phyloP scores from a whole-genome alignment of 2,113 vertebrate species.

The Acanthisitta chloris region DNA sequence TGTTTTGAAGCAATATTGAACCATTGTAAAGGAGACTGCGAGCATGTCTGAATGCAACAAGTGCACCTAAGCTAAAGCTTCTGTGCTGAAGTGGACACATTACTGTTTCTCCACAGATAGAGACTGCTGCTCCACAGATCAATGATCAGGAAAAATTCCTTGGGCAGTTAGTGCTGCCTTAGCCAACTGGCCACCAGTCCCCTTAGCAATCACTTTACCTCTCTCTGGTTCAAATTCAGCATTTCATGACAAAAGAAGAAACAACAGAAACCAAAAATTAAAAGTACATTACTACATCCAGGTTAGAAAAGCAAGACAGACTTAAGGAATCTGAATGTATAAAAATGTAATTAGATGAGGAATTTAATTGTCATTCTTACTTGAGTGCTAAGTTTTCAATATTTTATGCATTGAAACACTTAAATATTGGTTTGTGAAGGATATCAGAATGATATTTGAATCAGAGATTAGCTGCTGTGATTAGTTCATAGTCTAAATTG shows the following conservation, averaged over 20 bases:
- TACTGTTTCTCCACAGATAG: neutral
- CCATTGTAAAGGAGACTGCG: neutral
- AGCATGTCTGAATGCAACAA: neutral
- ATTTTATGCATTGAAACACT: neutral
- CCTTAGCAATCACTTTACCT: neutral
- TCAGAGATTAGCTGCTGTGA: neutral
- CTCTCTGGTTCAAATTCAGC: neutral
- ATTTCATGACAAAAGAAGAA: neutral
- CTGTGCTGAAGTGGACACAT: neutral
- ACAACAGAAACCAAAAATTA: neutral
- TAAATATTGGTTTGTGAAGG: neutral
- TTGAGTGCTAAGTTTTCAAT: neutral
- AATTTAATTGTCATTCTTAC: neutral
- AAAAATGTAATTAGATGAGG: neutral
- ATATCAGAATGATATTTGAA: neutral
- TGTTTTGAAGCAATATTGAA: neutral
- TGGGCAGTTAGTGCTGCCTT: neutral
- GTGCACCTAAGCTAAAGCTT: neutral
- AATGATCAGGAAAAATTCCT: neutral
- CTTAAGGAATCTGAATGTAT: neutral
- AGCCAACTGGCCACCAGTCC: neutral
- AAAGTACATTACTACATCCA: neutral
- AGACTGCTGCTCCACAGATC: neutral
- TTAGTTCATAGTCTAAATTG: neutral
- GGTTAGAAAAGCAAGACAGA: neutral